phyloP scores from a whole-genome alignment of 1,140 invertebrate genomes.

The Episyrphus balteatus region DNA sequence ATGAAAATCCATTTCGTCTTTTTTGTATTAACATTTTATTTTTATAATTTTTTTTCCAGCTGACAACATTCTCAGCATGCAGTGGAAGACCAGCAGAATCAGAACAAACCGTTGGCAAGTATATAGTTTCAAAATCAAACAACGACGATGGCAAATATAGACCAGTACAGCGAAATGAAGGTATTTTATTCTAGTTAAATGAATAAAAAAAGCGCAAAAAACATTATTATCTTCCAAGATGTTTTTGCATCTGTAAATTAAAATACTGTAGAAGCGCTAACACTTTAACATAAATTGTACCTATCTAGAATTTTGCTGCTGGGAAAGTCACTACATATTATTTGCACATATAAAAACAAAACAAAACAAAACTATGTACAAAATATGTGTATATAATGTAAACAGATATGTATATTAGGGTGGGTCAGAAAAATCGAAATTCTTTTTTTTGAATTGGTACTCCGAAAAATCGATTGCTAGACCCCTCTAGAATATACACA shows the following conservation, averaged over 20 bases:
- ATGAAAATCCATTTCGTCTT: too few relatives aligned
- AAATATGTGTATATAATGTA: too few relatives aligned
- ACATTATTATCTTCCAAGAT: neutral
- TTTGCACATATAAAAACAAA: too few relatives aligned
- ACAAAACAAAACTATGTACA: too few relatives aligned
- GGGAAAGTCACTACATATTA: too few relatives aligned
- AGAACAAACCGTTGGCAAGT: conserved; percentile 28
- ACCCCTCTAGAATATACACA: too few relatives aligned
- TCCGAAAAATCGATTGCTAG: too few relatives aligned
- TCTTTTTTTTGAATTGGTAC: too few relatives aligned
- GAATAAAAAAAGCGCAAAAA: neutral
- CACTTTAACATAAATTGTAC: neutral
- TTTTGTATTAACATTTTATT: too few relatives aligned
- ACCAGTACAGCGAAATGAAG: conserved; percentile 22
- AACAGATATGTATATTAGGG: too few relatives aligned
- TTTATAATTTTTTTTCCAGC: too few relatives aligned
- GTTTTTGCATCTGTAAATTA: neutral
- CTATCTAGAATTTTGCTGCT: neutral
- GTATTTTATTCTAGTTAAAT: conserved; percentile 19
- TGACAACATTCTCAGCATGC: conserved; percentile 1
- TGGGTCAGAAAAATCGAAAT: too few relatives aligned
- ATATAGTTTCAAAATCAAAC: conserved; percentile 20
- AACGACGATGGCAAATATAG: conserved; percentile 27
- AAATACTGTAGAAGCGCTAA: neutral
- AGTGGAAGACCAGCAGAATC: conserved; percentile 18